Percentiles rank a stretch among this genome's conserved stretches.
Evolutionary conservation across 2,797 vertebrate genomes (phyloP).

Genomic region (Protonibea diacanthus): DNA sequence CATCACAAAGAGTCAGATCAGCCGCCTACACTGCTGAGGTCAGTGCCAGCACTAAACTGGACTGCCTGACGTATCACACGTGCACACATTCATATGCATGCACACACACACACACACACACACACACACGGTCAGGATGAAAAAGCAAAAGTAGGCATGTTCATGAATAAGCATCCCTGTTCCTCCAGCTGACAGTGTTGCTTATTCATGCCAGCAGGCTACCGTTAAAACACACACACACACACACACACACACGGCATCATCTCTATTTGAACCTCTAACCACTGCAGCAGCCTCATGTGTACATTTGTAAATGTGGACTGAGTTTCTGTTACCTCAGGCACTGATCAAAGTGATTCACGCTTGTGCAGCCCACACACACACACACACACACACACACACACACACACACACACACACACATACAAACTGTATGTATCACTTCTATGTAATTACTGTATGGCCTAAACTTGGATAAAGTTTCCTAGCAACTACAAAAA

Average conservation of each 20-base stretch:
- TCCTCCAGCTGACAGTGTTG: conserved; percentile 41
- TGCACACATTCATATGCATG: too few species aligned
- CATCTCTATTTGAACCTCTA: too few species aligned
- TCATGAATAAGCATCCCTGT: conserved; percentile 51
- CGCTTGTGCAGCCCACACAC: not conserved
- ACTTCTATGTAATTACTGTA: too few species aligned
- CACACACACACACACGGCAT: not conserved
- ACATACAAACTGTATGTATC: too few species aligned
- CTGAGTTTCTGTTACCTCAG: not conserved
- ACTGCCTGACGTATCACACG: conserved; percentile 39
- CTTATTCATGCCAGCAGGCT: conserved; percentile 36
- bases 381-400: not conserved
- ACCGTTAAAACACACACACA: not conserved
- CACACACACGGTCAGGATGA: not conserved
- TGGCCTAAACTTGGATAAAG: too few species aligned
- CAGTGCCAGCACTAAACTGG: conserved; percentile 5
- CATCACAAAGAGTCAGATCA: conserved; percentile 5
- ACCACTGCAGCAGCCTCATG: too few species aligned
- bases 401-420: not conserved
- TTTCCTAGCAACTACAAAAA: too few species aligned
- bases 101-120: not conserved
- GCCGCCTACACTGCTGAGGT: conserved; percentile 36
- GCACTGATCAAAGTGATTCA: not conserved
- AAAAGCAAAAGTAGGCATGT: conserved; percentile 9
- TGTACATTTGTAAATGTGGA: not conserved